Conservation (phyloP, 2,113 vertebrate species). For the Uria lomvia region DNA sequence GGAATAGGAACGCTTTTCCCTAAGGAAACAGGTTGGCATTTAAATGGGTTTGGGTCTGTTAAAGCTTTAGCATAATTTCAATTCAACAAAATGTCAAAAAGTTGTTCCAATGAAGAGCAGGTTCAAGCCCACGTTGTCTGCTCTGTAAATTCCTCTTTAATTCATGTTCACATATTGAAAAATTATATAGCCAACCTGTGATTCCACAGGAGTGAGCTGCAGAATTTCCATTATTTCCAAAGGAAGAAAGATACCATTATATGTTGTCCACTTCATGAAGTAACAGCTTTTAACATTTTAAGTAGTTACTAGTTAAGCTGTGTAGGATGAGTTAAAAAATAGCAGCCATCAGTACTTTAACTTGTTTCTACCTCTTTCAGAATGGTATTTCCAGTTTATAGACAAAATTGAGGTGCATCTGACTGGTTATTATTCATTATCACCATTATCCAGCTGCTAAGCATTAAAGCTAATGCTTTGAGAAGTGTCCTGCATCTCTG, state of each 20-base stretch:
- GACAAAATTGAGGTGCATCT: background rate
- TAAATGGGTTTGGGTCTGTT: conserved; percentile 25
- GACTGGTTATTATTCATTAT: background rate
- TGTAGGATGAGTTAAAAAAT: background rate
- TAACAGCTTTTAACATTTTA: background rate
- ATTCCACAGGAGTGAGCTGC: background rate
- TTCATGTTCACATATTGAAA: background rate
- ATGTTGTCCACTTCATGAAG: background rate
- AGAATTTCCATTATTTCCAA: background rate
- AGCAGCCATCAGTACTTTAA: background rate
- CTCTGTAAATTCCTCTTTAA: background rate
- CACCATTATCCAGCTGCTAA: background rate
- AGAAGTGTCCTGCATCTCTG: background rate
- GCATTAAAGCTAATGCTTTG: background rate
- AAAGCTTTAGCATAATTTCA: background rate
- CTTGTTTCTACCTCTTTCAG: background rate
- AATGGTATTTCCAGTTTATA: background rate
- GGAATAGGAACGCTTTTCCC: conserved; percentile 26
- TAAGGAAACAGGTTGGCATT: conserved; percentile 39
- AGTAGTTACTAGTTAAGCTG: background rate
- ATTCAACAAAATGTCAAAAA: conserved; percentile 2
- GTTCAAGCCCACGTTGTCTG: background rate
- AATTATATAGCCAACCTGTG: background rate
- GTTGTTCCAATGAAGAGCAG: background rate
- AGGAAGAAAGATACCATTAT: background rate